Base-by-base conservation (phyloP, 2,888 invertebrate genomes). In the Taphrorychus bicolor region DNA sequence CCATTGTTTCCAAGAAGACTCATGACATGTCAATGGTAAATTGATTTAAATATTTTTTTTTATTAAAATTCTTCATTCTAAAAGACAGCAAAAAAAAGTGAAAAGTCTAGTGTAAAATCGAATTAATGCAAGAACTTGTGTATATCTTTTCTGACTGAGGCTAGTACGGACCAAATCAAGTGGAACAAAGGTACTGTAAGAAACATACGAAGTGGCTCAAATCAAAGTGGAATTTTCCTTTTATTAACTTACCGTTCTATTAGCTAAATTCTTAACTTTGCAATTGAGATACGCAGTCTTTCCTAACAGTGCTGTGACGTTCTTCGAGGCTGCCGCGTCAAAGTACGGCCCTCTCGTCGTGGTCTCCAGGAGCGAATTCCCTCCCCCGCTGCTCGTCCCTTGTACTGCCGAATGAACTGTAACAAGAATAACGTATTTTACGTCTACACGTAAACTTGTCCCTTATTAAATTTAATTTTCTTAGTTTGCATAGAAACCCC, bases 231-330 rank as follows among this genome's bases (percentile, higher is more conserved):
- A n/a, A n/a, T n/a, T n/a, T n/a, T n/a, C n/a, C n/a, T n/a, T n/a
- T n/a, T n/a, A n/a, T 18, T 7, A 14, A 71, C 91, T 90, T 79
- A 95, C 94, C 84, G 95, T 94, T 85, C 93, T 92, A 85, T 95
- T 95, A 73, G 93, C 93, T 81, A 95, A 85, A 84, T 94, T 94
- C 84, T 94, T 94, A 72, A 95, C 94, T 70, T 93, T 88, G 83
- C 95, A 95, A 81, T 91, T 94, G 74, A 95, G 85, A 80, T 94
- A 94, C 54, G 95, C 94, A 40, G 94, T 95, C 83, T 95, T 94
- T 73, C 95, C 94, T 64, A 94, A 85, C 53, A 95, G 85, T 0
- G 94, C 94, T 22, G 95, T 95, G 70, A 89, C 88, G 76, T 86
- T 86, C 74, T 81, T 82, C 59, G 83, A 83, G 48, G 81, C 82